Base-by-base conservation (phyloP, 2,113 vertebrate genomes). In the Atherinomorus stipes region DNA sequence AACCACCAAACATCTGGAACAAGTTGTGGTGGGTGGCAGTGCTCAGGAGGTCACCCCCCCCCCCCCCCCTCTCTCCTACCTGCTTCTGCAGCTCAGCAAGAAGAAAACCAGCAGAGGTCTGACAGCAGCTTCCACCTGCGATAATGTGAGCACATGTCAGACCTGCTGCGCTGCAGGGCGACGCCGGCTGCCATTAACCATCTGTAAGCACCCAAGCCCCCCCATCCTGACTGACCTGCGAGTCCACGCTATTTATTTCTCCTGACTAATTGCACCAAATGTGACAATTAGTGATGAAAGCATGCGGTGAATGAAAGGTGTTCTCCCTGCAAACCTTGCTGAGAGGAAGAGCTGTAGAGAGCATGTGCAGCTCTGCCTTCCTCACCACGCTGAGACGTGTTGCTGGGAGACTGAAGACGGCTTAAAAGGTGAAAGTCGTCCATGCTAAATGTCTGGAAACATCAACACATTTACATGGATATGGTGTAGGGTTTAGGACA, bases 201-300 rank as follows among this genome's bases (percentile, higher is more conserved):
- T 74, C 74, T 90, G 72, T 84, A 60, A 51, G 42, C 54, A 12
- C 40, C 19, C 53, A n/a, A 11, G 44, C 31, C 71, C 88, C 58
- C 59, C 21, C 22, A 59, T 88, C 74, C 92, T 85, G 78, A 72
- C 73, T 88, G 85, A 74, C 85, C 83, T 42, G 81, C 21, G 28
- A 78, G 72, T 83, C 80, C 84, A 62, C 92, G 91, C 89, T 80
- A 72, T 92, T 94, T 81, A 90, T 91, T 74, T 58, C 76, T 76
- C 1, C 61, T 92, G 93, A 95, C 93, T 94, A 94, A 94, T 93
- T 93, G 84, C 89, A 79, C 86, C 69, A 71, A 91, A 90, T 91
- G 87, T 87, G 90, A 81, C 87, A 81, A 71, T 83, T 64, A 84
- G 71, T 12, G 51, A 81, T 78, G 74, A 66, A 74, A 85, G 71